These are phyloP conservation scores for Rhinichthys klamathensis DNA, from an alignment of 2,113 vertebrate species.

Conservation along the genomic window DNA sequence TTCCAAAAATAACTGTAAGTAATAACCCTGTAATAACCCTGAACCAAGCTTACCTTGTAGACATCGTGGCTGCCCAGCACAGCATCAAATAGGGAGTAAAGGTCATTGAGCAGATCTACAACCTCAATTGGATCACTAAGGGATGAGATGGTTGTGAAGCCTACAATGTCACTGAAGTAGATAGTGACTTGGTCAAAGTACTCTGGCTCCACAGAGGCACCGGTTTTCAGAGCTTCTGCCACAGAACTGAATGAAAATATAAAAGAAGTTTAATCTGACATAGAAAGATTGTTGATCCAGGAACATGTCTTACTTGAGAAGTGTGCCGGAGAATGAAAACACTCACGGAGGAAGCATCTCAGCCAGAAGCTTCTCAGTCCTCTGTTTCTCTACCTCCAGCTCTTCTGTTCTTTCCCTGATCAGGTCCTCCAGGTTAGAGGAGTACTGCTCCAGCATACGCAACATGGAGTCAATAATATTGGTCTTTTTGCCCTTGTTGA, in stretches of 20 bases:
- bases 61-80: conserved; percentile 90
- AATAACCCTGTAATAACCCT: no score
- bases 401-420: conserved; percentile 90
- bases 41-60: conserved; percentile 83
- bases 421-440: conserved; percentile 91
- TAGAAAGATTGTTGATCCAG: background rate
- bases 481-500: conserved; percentile 94
- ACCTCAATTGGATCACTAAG: conserved; percentile 93
- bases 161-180: conserved; percentile 94
- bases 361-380: conserved; percentile 89
- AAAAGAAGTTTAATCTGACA: background rate
- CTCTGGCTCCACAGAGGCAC: conserved; percentile 86
- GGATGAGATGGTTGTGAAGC: conserved; percentile 92
- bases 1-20: no score
- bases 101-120: conserved; percentile 92
- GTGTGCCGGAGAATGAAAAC: background rate
- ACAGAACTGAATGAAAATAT: conserved; percentile 80
- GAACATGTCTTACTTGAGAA: background rate
- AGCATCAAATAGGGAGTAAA: conserved; percentile 89
- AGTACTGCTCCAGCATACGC: conserved; percentile 94
- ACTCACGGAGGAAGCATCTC: conserved; percentile 94
- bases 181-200: conserved; percentile 94
- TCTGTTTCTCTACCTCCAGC: conserved; percentile 93
- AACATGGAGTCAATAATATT: conserved; percentile 96
- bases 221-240: conserved; percentile 90